Evolutionary conservation across 2,113 vertebrate species (phyloP).

Genomic region (Theropithecus gelada): DNA sequence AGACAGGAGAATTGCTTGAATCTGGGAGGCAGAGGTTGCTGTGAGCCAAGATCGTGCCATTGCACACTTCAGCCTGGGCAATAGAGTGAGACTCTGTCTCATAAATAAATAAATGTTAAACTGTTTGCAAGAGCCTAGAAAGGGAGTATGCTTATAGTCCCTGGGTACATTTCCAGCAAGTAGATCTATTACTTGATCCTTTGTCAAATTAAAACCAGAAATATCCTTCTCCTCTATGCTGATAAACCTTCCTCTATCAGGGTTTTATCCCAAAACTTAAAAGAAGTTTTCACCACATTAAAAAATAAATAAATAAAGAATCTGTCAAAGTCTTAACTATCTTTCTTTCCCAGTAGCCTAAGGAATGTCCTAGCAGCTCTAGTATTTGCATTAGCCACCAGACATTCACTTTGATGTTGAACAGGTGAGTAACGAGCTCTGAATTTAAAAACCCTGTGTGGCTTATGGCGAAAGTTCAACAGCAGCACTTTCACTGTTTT

Average conservation of each 20-base stretch:
- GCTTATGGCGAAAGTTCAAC: background rate
- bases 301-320: background rate
- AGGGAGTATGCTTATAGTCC: background rate
- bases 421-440: background rate
- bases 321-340: background rate
- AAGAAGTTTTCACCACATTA: background rate
- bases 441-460: constrained; percentile 26
- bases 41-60: no score
- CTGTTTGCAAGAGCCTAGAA: background rate
- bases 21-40: no score
- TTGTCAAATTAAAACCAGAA: constrained; percentile 5
- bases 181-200: background rate
- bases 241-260: background rate
- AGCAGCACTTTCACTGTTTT: background rate
- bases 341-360: constrained; percentile 30
- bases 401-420: background rate
- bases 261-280: background rate
- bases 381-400: background rate
- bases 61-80: no score
- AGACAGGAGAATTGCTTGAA: no score
- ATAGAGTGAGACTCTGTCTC: no score
- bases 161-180: background rate
- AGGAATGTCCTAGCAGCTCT: background rate
- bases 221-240: background rate
- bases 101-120: background rate